These are phyloP conservation scores for Hapalemur alaotrensis DNA, from an alignment of 2,797 vertebrate genomes.

Conservation along the genomic window DNA sequence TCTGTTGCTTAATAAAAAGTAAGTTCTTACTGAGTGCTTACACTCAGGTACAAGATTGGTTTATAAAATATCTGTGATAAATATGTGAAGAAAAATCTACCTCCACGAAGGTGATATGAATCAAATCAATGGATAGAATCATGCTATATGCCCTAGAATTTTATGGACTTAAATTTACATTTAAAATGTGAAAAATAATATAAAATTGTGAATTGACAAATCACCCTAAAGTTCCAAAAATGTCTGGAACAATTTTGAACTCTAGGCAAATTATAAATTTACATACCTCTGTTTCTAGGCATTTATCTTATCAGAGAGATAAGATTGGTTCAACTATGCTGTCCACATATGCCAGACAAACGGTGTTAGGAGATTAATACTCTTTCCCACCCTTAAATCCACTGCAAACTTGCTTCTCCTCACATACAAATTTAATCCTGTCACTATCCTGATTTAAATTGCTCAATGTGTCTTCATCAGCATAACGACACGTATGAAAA, in stretches of 20 bases:
- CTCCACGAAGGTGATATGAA: background rate
- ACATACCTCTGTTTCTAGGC: background rate
- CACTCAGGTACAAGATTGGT: background rate
- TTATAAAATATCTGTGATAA: background rate
- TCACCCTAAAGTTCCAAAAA: conserved; percentile 8
- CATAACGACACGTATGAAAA: background rate
- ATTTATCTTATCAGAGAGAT: background rate
- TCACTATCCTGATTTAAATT: background rate
- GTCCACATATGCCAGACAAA: background rate
- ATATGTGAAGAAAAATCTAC: background rate
- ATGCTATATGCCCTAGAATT: background rate
- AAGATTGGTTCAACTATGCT: background rate
- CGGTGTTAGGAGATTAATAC: background rate
- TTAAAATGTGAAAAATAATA: background rate
- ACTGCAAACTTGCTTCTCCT: background rate
- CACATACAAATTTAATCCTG: background rate
- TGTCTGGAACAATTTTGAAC: background rate
- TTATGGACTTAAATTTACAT: conserved; percentile 21
- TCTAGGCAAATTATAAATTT: background rate
- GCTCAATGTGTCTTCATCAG: background rate
- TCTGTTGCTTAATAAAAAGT: background rate
- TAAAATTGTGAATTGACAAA: background rate
- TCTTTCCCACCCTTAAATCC: background rate
- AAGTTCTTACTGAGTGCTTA: background rate
- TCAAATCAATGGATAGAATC: background rate